Evolutionary conservation across 2,797 vertebrate genomes (phyloP), one percentile per base, ranked within the genome.

Genomic region (Miichthys miiuy): DNA sequence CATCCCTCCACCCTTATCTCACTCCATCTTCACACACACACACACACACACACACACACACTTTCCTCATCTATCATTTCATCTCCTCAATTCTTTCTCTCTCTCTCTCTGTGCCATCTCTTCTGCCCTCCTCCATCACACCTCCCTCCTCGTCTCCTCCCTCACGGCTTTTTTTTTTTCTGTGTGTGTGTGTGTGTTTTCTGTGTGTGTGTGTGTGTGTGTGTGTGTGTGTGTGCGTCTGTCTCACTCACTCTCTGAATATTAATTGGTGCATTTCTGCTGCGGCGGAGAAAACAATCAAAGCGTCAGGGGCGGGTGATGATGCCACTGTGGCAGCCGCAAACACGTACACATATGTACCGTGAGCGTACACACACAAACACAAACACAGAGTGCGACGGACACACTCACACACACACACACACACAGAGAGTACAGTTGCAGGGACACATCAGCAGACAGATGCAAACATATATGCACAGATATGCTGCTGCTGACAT

Each of bases 191-290:
- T 81, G 54, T 83, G 44, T 66, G 65, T 65, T 25, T 46, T 80
- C 52, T 81, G 69, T 81, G 42, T 79, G 1, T 65, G 20, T 76
- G 51, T 58, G 70, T 60, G 61, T 69, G 38, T 75, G 76, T 75
- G 77, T 80, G 48, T 78, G 55, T 79, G 58, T 81, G 69, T 61
- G 76, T 81, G 76, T 84, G 85, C 83, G 88, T 92, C 90, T 76
- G 88, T 95, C 92, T 96, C 94, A 93, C 94, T 95, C 94, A 94
- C 95, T 95, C 94, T 95, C 93, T 96, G 95, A 95, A 95, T 96
- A 95, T 96, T 96, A 96, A 96, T 96, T 96, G 95, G 92, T 93
- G 95, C 94, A 94, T 96, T 95, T 96, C 93, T 96, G 94, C 95
- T 94, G 95, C 93, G 88, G 95, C 92, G 92, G 87, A 95, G 93